Conservation (phyloP, 1,140 invertebrate species). For the Ylistrum balloti region DNA sequence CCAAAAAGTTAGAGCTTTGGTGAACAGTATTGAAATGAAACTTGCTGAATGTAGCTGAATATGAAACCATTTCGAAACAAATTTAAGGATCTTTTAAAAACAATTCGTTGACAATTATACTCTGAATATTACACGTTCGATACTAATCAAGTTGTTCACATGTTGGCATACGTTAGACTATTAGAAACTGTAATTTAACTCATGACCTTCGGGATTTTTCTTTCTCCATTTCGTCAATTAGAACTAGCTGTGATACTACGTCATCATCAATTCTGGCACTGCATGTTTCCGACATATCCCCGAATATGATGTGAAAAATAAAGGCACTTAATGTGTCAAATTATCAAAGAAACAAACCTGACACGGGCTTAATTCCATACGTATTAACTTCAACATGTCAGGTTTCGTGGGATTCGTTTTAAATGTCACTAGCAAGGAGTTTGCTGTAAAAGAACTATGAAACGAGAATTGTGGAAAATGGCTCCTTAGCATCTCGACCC, state of each 20-base stretch:
- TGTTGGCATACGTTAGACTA: background rate
- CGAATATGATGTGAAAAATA: background rate
- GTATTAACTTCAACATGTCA: background rate
- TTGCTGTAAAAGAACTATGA: background rate
- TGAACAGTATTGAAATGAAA: too few relatives aligned
- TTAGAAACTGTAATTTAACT: background rate
- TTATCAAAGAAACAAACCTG: background rate
- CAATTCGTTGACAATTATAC: too few relatives aligned
- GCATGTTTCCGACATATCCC: background rate
- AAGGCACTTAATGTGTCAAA: slow-evolving; percentile 2
- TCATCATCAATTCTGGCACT: background rate
- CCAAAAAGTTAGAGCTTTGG: too few relatives aligned
- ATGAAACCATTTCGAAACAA: too few relatives aligned
- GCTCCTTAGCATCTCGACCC: background rate
- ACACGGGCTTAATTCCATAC: background rate
- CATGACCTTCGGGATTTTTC: background rate
- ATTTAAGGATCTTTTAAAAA: too few relatives aligned
- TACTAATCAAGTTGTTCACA: background rate
- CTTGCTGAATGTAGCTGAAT: too few relatives aligned
- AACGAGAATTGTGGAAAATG: background rate
- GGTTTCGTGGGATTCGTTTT: background rate
- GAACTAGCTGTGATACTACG: background rate
- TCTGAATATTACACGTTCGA: too few relatives aligned
- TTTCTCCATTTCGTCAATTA: background rate
- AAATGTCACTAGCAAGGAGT: background rate